phyloP scores from a whole-genome alignment of 2,888 invertebrate genomes.

The Galerucella calmariensis region DNA sequence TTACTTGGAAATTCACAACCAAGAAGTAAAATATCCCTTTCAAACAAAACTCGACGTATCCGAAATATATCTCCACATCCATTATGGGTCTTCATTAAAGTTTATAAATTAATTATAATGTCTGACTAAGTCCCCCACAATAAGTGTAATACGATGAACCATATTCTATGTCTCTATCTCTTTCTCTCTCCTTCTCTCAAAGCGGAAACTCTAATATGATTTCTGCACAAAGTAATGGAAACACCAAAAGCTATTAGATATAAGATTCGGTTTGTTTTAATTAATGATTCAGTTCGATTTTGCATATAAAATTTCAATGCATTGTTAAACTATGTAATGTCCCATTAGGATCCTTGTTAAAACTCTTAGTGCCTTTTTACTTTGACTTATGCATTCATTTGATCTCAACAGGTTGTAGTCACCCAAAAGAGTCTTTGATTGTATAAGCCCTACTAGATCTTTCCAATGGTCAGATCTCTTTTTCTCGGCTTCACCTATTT shows the following conservation, averaged over 20 bases:
- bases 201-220: slow-evolving; percentile 45
- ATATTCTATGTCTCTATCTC: slow-evolving; percentile 41
- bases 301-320: not conserved
- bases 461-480: no score
- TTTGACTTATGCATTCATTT: no score
- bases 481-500: no score
- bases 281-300: slow-evolving; percentile 33
- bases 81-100: slow-evolving; percentile 61
- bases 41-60: slow-evolving; percentile 23
- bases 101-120: slow-evolving; percentile 65
- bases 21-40: slow-evolving; percentile 8
- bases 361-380: no score
- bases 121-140: slow-evolving; percentile 64
- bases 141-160: slow-evolving; percentile 53
- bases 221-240: slow-evolving; percentile 44
- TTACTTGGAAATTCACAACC: not conserved
- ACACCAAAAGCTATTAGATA: slow-evolving; percentile 40
- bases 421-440: no score
- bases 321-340: not conserved
- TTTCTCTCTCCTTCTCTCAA: slow-evolving; percentile 37
- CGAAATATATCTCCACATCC: slow-evolving; percentile 49
- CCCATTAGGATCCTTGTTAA: no score
- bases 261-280: slow-evolving; percentile 27
- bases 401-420: no score
- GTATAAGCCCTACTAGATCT: no score